These are phyloP conservation scores for Ectropis crepuscularia DNA, from an alignment of 2,888 invertebrate species.

Conservation along the genomic window DNA sequence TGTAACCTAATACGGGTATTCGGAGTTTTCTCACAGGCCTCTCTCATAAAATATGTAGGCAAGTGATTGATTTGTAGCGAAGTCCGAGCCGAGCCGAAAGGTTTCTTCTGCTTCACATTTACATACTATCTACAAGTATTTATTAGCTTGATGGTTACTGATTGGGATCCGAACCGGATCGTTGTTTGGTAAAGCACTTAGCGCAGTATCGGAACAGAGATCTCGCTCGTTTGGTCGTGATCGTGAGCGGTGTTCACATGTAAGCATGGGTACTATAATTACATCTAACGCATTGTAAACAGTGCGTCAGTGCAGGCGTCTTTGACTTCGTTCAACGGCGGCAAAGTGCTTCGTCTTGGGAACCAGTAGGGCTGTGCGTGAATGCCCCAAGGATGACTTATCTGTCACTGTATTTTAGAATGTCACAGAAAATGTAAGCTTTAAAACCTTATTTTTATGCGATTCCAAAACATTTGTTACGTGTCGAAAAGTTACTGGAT, in stretches of 20 bases:
- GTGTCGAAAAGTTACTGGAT: no score
- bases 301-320: conserved; percentile 50
- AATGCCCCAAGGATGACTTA: no score
- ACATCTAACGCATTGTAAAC: conserved; percentile 75
- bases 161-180: conserved; percentile 37
- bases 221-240: conserved; percentile 52
- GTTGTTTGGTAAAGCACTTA: conserved; percentile 44
- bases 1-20: conserved; percentile 21
- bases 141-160: conserved; percentile 27
- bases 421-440: no score
- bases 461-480: no score
- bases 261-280: conserved; percentile 66
- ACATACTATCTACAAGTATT: conserved; percentile 33
- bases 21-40: conserved; percentile 27
- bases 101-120: conserved; percentile 32
- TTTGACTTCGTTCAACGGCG: conserved; percentile 38
- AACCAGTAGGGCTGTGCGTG: conserved; percentile 38
- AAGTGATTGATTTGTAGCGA: conserved; percentile 35
- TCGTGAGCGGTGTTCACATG: conserved; percentile 61
- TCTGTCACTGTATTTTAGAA: no score
- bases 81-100: conserved; percentile 20
- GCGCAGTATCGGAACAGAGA: conserved; percentile 51
- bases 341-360: conserved; percentile 17
- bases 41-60: conserved; percentile 28
- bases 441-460: no score